A percentile compares a stretch with the other conserved stretches of the same genome.
phyloP scores from a whole-genome alignment of 2,113 vertebrate species.

The Montifringilla adamsi region DNA sequence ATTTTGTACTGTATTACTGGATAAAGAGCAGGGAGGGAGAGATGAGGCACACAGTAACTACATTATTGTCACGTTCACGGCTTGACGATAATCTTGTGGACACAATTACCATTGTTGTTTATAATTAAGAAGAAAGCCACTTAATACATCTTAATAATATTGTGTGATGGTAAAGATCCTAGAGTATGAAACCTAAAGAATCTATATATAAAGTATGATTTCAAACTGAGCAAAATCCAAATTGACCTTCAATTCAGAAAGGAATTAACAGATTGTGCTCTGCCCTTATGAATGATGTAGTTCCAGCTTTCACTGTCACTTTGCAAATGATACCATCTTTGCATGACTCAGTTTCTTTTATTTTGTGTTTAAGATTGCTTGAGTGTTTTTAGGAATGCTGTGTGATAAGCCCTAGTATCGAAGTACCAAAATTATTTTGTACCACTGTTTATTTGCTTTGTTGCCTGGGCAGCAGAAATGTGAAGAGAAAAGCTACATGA shows the following conservation, averaged over 20 bases:
- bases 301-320: neutral
- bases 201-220: neutral
- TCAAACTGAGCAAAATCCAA: neutral
- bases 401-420: neutral
- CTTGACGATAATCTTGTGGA: neutral
- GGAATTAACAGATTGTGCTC: neutral
- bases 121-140: neutral
- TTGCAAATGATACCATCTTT: neutral
- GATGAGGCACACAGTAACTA: neutral
- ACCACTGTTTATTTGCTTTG: neutral
- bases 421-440: neutral
- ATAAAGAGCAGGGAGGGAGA: constrained; percentile 7
- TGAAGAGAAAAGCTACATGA: neutral
- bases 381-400: neutral
- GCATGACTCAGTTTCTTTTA: neutral
- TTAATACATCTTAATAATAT: neutral
- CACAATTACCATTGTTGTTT: neutral
- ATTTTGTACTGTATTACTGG: neutral
- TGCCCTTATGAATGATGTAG: neutral
- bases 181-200: neutral
- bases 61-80: accelerated
- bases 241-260: neutral
- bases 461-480: neutral
- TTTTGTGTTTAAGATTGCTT: neutral
- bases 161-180: neutral